Evolutionary conservation across 2,113 vertebrate genomes (phyloP), one percentile per base, ranked within the genome.

Genomic region (Ailurus styani): DNA sequence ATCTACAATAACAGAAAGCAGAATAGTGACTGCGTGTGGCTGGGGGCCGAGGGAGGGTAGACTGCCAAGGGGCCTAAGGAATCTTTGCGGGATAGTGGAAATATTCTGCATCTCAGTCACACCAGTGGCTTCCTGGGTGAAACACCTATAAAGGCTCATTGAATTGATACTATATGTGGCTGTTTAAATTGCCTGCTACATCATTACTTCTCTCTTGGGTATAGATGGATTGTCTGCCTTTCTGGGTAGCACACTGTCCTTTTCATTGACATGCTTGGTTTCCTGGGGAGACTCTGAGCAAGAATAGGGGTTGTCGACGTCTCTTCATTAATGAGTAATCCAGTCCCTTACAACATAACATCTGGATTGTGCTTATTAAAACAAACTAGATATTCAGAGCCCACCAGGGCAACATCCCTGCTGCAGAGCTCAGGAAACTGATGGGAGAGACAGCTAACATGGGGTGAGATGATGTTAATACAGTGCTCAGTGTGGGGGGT

Each of bases 161-260:
- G 21, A 85, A 18, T 7, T 34, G 52, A 17, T 5, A 25, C 34
- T 45, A 0, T 7, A 23, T 42, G 31, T 40, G 5, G 3, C 42
- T 54, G 2, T 29, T 45, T 1, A 37, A 12, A 77, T 20, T 37
- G 31, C 27, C 25, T 54, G 17, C 10, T 27, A 5, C 2, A 10
- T 23, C 2, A 0, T 7, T 47, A 17, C 18, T 55, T 40, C 55
- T 81, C 7, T 31, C n/a, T 13, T 2, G 13, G 31, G 3, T 42
- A 34, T 25, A 68, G 42, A 31, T 3, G 5, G 60, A 13, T 7
- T 6, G 7, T 18, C 37, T 15, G 9, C 11, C 57, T 37, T 0
- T 7, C 20, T 0, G 1, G 10, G 14, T 7, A 11, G 34, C 29
- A 14, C 18, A 2, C 0, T 8, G 10, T 31, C 54, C 31, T 52